Evolutionary conservation across 2,797 vertebrate species (phyloP), one percentile per base, ranked within the genome.

Genomic region (Anguilla pacifica): DNA sequence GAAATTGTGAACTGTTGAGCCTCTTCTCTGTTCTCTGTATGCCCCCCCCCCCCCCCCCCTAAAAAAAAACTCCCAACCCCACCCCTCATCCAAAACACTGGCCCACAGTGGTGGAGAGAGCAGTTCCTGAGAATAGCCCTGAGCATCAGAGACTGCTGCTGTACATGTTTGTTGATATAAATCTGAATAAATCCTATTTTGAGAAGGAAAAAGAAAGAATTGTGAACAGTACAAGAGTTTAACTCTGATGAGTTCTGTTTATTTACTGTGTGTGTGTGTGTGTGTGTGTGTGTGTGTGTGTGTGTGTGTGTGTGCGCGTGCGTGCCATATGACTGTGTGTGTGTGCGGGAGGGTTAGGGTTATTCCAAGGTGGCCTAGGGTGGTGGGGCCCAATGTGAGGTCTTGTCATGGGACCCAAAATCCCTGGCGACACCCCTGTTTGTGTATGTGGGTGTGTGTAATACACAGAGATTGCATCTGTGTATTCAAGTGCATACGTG

Each of bases 121-220:
- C 53, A 64, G 84, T 46, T 87, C 64, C 88, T 89, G 88, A 89
- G 91, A 90, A 91, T 92, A 91, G 89, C 70, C 46, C 19, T 79
- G 74, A 59, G 72, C 83, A 31, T 87, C 88, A 86, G 84, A 11
- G 67, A 25, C 84, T 67, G 85, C 89, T 89, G 85, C 83, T 87
- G 77, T 77, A 82, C 70, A 46, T 70, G 84, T 89, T 86, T 89
- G 89, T 74, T 86, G 90, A 89, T 64, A 83, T 87, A 6, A 88
- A 89, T 90, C 88, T 85, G 82, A 85, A 89, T 77, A 51, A 86
- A 92, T 91, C 86, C 85, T 55, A 87, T 91, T 88, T 39, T 77
- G 13, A 13, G 51, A 4, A 19, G 85, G 70, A 46, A 57, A 86
- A 84, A 70, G 55, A 90, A 82, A 74, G 83, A 53, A 84, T 59